Conservation (phyloP, 2,113 vertebrate genomes). For the Nibea albiflora region DNA sequence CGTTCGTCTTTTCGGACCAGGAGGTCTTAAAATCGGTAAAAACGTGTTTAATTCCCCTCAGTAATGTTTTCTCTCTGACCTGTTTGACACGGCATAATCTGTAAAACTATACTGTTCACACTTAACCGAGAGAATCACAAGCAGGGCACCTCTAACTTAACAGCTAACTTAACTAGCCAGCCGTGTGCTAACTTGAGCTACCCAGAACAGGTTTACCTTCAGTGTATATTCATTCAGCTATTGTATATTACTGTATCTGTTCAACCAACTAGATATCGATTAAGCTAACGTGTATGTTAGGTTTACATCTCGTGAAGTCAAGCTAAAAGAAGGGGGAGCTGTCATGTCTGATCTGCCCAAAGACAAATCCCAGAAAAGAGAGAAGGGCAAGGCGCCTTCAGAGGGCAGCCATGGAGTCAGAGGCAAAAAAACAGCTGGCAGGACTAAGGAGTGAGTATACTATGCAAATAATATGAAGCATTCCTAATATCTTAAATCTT, state of each 20-base stretch:
- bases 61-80: neutral
- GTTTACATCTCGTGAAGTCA: neutral
- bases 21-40: constrained; percentile 44
- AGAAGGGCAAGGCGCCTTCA: constrained; percentile 82
- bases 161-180: neutral
- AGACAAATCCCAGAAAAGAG: constrained; percentile 81
- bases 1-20: neutral
- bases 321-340: neutral
- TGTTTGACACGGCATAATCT: neutral
- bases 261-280: neutral
- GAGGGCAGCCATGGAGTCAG: constrained; percentile 78
- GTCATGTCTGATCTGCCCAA: constrained; percentile 82
- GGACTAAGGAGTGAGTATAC: constrained; percentile 85
- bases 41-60: fast-evolving
- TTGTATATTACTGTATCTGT: neutral
- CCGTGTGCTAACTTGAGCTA: neutral
- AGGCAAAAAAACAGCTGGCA: constrained; percentile 74
- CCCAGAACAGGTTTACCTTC: neutral
- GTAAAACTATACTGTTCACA: neutral
- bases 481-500: neutral
- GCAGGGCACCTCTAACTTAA: neutral
- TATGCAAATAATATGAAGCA: neutral
- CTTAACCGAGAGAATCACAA: neutral
- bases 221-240: neutral
- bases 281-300: neutral